Percentiles rank a stretch among this genome's conserved stretches.
Evolutionary conservation across 2,888 invertebrate genomes (phyloP).

Genomic region (Eudemis profundana): DNA sequence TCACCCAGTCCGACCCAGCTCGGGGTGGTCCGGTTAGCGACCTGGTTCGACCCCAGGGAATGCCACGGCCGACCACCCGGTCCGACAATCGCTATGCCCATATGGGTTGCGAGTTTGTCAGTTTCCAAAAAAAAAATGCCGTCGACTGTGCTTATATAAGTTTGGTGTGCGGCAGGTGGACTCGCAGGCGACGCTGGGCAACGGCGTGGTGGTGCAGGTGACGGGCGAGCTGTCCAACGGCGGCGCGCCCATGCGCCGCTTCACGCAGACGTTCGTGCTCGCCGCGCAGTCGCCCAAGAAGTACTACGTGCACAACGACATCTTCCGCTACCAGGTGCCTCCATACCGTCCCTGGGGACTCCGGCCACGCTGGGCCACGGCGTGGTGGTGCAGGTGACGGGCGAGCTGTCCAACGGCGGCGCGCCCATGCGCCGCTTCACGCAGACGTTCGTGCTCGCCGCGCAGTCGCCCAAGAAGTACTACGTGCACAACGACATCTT

Average conservation of each 20-base stretch:
- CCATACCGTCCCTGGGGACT: no score
- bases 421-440: slow-evolving; percentile 99
- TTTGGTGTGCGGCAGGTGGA: slow-evolving; percentile 87
- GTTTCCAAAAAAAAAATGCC: no score
- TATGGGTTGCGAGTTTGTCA: no score
- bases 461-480: slow-evolving; percentile 98
- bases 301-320: slow-evolving; percentile 99
- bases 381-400: slow-evolving; percentile 98
- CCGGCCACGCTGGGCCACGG: slow-evolving; percentile 97
- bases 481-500: slow-evolving; percentile 99
- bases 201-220: slow-evolving; percentile 98
- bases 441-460: slow-evolving; percentile 97
- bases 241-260: slow-evolving; percentile 98
- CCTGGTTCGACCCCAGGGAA: no score
- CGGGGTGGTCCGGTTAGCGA: no score
- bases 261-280: slow-evolving; percentile 98
- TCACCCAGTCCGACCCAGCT: no score
- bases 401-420: slow-evolving; percentile 98
- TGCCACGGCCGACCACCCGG: no score
- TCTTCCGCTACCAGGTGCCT: slow-evolving; percentile 98
- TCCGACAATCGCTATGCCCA: no score
- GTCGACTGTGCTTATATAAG: no score
- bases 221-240: slow-evolving; percentile 98
- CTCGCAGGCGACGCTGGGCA: slow-evolving; percentile 96
- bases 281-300: slow-evolving; percentile 98